Evolutionary conservation across 2,888 invertebrate species (phyloP), one percentile per base, ranked within the genome.

Genomic region (Lobophora halterata): DNA sequence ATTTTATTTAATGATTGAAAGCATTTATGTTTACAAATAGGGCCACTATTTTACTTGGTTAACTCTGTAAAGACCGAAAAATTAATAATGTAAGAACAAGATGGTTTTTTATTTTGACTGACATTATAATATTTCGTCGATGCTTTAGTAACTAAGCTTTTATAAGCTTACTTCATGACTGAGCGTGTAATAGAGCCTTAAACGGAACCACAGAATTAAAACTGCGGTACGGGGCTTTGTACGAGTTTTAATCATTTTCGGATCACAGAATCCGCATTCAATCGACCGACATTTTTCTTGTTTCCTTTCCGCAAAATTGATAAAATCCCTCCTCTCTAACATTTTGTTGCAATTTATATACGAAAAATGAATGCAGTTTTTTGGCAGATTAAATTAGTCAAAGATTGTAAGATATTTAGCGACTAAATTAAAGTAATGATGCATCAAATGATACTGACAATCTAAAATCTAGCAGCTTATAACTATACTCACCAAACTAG

Each of bases 291-390:
- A 19, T 27, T 27, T 27, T 36, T 39, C 51, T 46, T 40, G 42
- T 34, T 55, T 54, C 49, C 55, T 51, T 55, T 56, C 52, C 41
- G 44, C 46, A 47, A 30, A 47, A 55, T 50, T 47, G 53, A 40
- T 32, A 35, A 41, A 44, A 46, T 51, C 43, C 43, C 40, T 26
- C 24, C 34, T 24, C 31, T 36, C 35, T 46, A 38, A 50, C 47
- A 47, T 57, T 54, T n/a, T 34, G 27, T 35, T 56, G 55, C 59
- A 60, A 65, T 66, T 61, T 64, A 61, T 63, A 61, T 67, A 47
- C 39, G 27, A 53, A 55, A 55, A 58, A 65, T 61, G 55, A 61
- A 62, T 48, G 44, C 50, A n/a, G n/a, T n/a, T n/a, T n/a, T n/a
- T n/a, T n/a, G n/a, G 49, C 46, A 49, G 52, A 50, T 52, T 57